Conservation (phyloP, 2,888 invertebrate genomes). For the Latrodectus elegans region DNA sequence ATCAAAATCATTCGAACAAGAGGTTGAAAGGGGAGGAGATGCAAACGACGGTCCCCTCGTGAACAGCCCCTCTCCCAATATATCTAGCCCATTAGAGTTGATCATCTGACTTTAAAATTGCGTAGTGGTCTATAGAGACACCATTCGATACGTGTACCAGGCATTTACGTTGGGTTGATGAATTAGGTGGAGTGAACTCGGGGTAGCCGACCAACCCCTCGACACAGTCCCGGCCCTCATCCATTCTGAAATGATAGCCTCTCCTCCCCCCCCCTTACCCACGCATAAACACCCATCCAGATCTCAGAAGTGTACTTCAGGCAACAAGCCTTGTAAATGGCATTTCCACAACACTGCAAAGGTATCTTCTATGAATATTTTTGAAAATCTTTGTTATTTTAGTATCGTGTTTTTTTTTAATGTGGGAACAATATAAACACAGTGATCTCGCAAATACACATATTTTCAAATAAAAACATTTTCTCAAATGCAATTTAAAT, state of each 20-base stretch:
- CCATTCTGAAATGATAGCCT: background rate
- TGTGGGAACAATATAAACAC: too few relatives aligned
- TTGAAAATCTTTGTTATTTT: too few relatives aligned
- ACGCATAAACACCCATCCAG: too few relatives aligned
- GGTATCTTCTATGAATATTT: too few relatives aligned
- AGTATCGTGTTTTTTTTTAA: too few relatives aligned
- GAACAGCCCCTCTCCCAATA: slow-evolving; percentile 14
- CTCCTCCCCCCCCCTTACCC: too few relatives aligned
- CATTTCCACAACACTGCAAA: too few relatives aligned
- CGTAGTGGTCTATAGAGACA: slow-evolving; percentile 62
- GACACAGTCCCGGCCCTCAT: background rate
- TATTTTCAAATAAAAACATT: too few relatives aligned
- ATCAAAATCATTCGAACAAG: slow-evolving; percentile 4
- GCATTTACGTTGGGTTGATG: slow-evolving; percentile 60
- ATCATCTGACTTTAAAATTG: slow-evolving; percentile 69
- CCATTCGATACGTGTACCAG: slow-evolving; percentile 50
- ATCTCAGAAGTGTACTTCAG: too few relatives aligned
- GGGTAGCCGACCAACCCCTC: slow-evolving; percentile 3
- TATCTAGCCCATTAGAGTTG: slow-evolving; percentile 57
- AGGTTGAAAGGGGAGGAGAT: slow-evolving; percentile 14
- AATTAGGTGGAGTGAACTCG: slow-evolving; percentile 55
- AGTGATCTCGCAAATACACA: too few relatives aligned
- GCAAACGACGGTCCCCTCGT: background rate
- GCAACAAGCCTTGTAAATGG: too few relatives aligned
- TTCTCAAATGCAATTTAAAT: too few relatives aligned